Evolutionary conservation across 2,113 vertebrate species (phyloP).

Genomic region (Coptodon bakossiorum): DNA sequence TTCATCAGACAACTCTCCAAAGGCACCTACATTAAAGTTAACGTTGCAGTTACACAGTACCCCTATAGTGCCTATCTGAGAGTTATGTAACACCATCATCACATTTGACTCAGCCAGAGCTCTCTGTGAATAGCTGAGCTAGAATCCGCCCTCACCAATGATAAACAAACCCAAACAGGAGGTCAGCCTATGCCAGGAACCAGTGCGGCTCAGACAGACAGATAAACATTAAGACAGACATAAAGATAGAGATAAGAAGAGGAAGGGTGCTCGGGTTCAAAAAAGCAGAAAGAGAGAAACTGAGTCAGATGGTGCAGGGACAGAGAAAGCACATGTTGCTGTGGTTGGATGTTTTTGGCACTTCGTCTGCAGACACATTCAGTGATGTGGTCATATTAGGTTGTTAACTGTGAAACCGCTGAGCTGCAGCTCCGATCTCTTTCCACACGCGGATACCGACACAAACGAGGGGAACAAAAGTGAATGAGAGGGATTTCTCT

Average conservation of each 20-base stretch:
- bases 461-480: neutral
- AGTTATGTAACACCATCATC: slow-evolving; percentile 29
- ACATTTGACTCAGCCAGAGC: neutral
- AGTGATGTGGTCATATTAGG: slow-evolving; percentile 17
- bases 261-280: neutral
- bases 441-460: neutral
- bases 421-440: neutral
- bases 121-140: slow-evolving; percentile 16
- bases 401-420: neutral
- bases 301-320: neutral
- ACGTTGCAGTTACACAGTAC: neutral
- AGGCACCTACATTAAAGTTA: neutral
- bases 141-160: slow-evolving; percentile 4
- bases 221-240: slow-evolving; percentile 38
- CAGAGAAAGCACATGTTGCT: neutral
- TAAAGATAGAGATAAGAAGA: slow-evolving; percentile 34
- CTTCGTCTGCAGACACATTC: neutral
- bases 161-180: slow-evolving; percentile 51
- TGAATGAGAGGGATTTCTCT: neutral
- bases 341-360: neutral
- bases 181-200: neutral
- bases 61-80: neutral
- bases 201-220: slow-evolving; percentile 24
- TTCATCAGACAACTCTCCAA: neutral
- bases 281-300: neutral